Conservation (phyloP, 2,797 vertebrate genomes). For the Oryzias sinensis region DNA sequence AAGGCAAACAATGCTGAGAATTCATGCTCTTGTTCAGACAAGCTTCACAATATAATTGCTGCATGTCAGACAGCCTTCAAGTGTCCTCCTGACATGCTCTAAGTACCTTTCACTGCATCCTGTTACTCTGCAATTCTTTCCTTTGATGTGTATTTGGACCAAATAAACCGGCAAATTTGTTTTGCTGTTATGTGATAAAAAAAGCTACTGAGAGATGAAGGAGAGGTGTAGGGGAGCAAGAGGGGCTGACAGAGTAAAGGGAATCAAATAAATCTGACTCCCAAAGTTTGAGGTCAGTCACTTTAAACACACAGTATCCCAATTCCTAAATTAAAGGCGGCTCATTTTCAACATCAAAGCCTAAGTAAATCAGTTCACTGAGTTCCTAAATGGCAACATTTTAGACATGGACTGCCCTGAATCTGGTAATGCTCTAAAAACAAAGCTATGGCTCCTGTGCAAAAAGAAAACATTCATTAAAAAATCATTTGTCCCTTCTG, state of each 20-base stretch:
- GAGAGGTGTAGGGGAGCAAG: not conserved
- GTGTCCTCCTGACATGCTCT: not conserved
- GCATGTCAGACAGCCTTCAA: not conserved
- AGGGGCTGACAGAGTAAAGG: too few relatives aligned
- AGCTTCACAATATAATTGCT: not conserved
- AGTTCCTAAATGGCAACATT: not conserved
- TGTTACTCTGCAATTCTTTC: not conserved
- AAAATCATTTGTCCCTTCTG: not conserved
- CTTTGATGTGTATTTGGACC: not conserved
- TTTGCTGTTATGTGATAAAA: not conserved
- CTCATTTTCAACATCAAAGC: slow-evolving; percentile 7
- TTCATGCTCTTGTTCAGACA: not conserved
- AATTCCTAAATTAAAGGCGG: not conserved
- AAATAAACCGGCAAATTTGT: not conserved
- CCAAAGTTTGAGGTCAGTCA: slow-evolving; percentile 2
- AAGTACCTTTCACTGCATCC: not conserved
- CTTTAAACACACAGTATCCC: not conserved
- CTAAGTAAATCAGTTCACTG: slow-evolving; percentile 1
- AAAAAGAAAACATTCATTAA: not conserved
- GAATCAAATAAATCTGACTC: slow-evolving; percentile 5
- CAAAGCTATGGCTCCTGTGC: not conserved
- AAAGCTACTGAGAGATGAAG: not conserved
- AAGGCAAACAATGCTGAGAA: not conserved
- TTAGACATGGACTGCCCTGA: not conserved
- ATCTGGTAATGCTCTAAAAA: slow-evolving; percentile 1